Conservation (phyloP, 2,888 invertebrate species). For the Diadegma fenestrale region DNA sequence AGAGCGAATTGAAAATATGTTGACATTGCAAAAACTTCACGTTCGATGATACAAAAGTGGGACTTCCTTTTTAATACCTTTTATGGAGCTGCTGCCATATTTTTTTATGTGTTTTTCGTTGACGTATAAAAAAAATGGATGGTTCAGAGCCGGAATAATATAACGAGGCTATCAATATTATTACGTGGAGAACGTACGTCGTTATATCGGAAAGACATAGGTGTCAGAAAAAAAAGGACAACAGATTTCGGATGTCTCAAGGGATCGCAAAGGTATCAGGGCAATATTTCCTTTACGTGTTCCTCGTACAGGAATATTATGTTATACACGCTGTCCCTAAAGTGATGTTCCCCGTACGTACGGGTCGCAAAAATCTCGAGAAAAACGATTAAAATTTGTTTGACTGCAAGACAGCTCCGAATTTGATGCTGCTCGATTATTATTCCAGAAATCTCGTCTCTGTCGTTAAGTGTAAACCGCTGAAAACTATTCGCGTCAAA, state of each 20-base stretch:
- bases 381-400: background rate
- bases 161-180: slow-evolving; percentile 38
- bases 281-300: slow-evolving; percentile 28
- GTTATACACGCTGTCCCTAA: background rate
- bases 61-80: no score
- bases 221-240: slow-evolving; percentile 11
- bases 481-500: no score
- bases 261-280: slow-evolving; percentile 40
- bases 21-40: no score
- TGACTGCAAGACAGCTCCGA: no score
- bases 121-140: background rate
- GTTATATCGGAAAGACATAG: slow-evolving; percentile 28
- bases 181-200: slow-evolving; percentile 29
- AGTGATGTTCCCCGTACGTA: background rate
- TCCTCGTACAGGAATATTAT: background rate
- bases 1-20: no score
- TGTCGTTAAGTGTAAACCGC: no score
- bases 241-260: slow-evolving; percentile 49
- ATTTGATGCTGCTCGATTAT: no score
- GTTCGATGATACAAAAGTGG: no score
- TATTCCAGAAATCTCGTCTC: no score
- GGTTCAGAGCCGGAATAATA: background rate
- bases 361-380: background rate
- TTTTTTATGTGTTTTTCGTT: background rate
- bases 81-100: no score